phyloP scores from a whole-genome alignment of 2,113 vertebrate species.

The Gila orcuttii region DNA sequence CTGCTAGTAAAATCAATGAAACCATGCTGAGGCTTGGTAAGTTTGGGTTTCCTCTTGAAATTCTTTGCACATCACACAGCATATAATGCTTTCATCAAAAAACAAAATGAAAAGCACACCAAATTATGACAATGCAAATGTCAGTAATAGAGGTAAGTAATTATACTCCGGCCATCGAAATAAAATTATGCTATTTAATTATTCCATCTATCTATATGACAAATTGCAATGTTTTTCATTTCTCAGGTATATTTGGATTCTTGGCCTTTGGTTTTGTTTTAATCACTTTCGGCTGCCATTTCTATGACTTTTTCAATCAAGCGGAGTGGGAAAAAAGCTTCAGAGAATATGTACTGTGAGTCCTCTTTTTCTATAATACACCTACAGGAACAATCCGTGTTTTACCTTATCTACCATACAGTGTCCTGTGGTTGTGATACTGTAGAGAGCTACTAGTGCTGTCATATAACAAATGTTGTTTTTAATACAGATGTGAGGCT shows the following conservation, averaged over 20 bases:
- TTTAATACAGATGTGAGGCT: conserved; percentile 86
- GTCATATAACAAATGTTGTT: not conserved
- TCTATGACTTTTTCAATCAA: conserved; percentile 99
- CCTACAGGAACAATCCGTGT: not conserved
- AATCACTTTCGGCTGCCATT: conserved; percentile 97
- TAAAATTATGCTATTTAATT: not conserved
- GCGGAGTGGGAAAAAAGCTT: conserved; percentile 97
- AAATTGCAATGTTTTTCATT: conserved; percentile 18
- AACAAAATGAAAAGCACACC: not conserved
- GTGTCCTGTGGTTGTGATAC: not conserved
- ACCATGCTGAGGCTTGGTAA: conserved; percentile 97
- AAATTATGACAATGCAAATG: not conserved
- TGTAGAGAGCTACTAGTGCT: not conserved
- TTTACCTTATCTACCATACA: not conserved
- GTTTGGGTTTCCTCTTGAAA: conserved; percentile 40
- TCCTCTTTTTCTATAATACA: conserved; percentile 36
- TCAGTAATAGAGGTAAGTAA: not conserved
- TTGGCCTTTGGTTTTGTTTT: conserved; percentile 95
- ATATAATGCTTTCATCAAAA: not conserved
- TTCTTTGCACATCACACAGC: not conserved
- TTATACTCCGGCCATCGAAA: not conserved
- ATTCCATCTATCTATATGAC: too few species aligned
- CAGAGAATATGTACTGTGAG: conserved; percentile 96
- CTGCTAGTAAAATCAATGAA: conserved; percentile 97
- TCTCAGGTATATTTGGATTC: conserved; percentile 94